phyloP scores from a whole-genome alignment of 2,888 invertebrate species.

The Dusona sp. region DNA sequence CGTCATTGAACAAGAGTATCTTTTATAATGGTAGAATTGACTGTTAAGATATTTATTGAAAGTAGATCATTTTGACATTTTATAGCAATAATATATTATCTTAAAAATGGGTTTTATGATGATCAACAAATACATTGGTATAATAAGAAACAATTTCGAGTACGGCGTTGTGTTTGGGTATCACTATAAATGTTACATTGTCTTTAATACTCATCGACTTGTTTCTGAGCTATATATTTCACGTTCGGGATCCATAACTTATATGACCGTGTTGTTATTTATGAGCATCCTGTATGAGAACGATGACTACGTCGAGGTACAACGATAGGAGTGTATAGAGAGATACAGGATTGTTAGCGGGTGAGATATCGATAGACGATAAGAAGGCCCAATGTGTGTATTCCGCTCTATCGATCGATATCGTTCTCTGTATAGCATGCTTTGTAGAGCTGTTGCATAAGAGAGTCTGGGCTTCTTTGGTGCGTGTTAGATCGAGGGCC shows the following conservation, averaged over 20 bases:
- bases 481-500: constrained; percentile 63
- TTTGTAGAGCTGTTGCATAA: constrained; percentile 59
- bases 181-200: neutral
- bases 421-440: constrained; percentile 15
- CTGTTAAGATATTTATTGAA: neutral
- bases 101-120: neutral
- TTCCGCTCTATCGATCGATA: constrained; percentile 63
- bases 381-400: constrained; percentile 57
- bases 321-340: constrained; percentile 28
- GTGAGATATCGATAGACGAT: constrained; percentile 62
- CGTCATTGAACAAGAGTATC: neutral
- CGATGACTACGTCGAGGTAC: constrained; percentile 37
- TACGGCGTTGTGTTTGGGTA: constrained; percentile 19
- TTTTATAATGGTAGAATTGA: neutral
- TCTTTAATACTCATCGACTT: neutral
- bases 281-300: constrained; percentile 26
- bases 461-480: constrained; percentile 63
- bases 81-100: neutral
- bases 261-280: constrained; percentile 25
- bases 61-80: neutral
- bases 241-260: constrained; percentile 40
- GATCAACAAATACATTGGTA: neutral
- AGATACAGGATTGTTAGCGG: constrained; percentile 63
- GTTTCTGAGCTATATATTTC: constrained; percentile 42
- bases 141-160: neutral